Conservation (phyloP, 2,888 invertebrate species). For the Heliconius aoede region DNA sequence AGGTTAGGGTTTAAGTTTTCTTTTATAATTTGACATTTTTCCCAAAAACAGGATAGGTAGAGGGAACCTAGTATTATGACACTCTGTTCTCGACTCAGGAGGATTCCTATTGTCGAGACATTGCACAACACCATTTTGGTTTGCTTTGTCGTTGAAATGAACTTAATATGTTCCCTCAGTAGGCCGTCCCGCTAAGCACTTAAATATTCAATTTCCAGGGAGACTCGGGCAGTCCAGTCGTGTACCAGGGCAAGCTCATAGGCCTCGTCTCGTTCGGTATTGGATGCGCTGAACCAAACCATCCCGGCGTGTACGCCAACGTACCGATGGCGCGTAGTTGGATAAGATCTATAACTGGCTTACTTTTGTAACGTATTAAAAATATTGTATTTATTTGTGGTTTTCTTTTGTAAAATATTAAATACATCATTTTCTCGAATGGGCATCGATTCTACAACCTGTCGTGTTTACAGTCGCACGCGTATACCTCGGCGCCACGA, state of each 20-base stretch:
- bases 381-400: neutral
- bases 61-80: no score
- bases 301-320: conserved; percentile 83
- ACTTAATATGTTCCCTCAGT: no score
- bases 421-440: no score
- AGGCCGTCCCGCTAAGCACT: no score
- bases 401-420: neutral
- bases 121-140: no score
- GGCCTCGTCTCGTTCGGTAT: conserved; percentile 84
- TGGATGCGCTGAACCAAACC: conserved; percentile 77
- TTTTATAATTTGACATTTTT: neutral
- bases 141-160: no score
- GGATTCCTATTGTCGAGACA: no score
- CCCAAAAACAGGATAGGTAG: no score
- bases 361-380: conserved; percentile 60
- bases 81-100: no score
- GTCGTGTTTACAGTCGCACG: no score
- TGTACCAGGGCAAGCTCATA: conserved; percentile 71
- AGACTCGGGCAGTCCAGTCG: conserved; percentile 84
- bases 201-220: conserved; percentile 62
- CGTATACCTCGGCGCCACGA: no score
- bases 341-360: conserved; percentile 68
- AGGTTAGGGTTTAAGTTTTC: conserved; percentile 55
- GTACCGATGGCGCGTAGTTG: conserved; percentile 69
- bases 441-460: no score